Conservation (phyloP, 2,888 invertebrate genomes). For the Agrochola lota region DNA sequence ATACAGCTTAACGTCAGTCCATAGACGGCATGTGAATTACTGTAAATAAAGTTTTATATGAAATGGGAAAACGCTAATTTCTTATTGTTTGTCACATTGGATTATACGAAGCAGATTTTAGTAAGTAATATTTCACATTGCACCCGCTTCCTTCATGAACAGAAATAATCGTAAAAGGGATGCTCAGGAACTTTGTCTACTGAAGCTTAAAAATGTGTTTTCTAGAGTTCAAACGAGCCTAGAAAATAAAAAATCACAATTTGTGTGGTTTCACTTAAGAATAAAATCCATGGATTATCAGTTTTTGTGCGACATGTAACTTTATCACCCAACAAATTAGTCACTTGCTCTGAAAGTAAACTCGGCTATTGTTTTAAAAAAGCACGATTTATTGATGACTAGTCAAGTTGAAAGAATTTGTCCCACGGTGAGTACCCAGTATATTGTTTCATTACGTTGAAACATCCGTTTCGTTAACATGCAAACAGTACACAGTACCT, state of each 20-base stretch:
- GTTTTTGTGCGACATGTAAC: neutral
- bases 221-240: neutral
- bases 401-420: constrained; percentile 11
- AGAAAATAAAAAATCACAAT: neutral
- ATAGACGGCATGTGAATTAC: constrained; percentile 6
- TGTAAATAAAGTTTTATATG: constrained; percentile 7
- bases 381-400: constrained; percentile 1
- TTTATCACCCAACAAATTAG: neutral
- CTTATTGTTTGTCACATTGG: constrained; percentile 8
- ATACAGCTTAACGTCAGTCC: neutral
- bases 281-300: neutral
- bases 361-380: constrained; percentile 7
- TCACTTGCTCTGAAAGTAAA: neutral
- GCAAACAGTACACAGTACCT: constrained; percentile 32
- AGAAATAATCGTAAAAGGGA: constrained; percentile 4
- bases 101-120: constrained; percentile 7
- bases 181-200: neutral
- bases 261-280: neutral
- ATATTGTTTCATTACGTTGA: constrained; percentile 49
- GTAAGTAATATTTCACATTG: neutral
- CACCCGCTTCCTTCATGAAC: neutral
- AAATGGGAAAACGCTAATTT: constrained; percentile 17
- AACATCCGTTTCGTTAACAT: constrained; percentile 22
- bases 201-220: constrained; percentile 4
- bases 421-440: constrained; percentile 30